Evolutionary conservation across 2,888 invertebrate species (phyloP).

Genomic region (Caenorhabditis drosophilae): DNA sequence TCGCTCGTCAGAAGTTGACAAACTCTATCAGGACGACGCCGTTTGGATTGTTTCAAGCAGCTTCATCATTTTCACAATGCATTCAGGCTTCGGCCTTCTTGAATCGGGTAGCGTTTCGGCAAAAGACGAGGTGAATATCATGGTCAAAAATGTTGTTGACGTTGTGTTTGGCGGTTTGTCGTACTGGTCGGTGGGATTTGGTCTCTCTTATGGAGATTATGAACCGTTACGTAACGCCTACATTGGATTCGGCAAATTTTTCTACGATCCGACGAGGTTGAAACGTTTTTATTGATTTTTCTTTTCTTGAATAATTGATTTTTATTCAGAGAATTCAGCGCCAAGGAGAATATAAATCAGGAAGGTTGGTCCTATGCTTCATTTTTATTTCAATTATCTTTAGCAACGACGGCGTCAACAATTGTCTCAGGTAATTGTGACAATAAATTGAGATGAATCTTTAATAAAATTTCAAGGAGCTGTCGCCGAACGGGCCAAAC

Average conservation of each 20-base stretch:
- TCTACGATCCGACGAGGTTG: slow-evolving; percentile 63
- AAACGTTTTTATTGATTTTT: too few relatives aligned
- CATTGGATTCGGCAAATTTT: slow-evolving; percentile 65
- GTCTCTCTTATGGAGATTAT: slow-evolving; percentile 73
- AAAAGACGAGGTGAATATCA: slow-evolving; percentile 73
- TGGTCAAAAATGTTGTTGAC: slow-evolving; percentile 86
- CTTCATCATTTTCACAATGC: slow-evolving; percentile 67
- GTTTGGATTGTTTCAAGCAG: slow-evolving; percentile 65
- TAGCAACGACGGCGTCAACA: slow-evolving; percentile 66
- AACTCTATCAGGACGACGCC: slow-evolving; percentile 62
- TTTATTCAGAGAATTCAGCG: slow-evolving; percentile 24
- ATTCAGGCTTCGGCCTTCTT: slow-evolving; percentile 66
- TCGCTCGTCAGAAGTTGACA: slow-evolving; percentile 45
- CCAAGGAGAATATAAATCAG: slow-evolving; percentile 39
- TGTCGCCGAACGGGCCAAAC: slow-evolving; percentile 66
- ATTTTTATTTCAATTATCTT: slow-evolving; percentile 63
- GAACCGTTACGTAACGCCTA: slow-evolving; percentile 55
- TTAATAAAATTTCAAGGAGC: slow-evolving; percentile 49
- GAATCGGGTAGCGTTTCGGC: slow-evolving; percentile 66
- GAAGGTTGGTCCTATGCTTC: slow-evolving; percentile 66
- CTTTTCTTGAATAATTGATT: neutral
- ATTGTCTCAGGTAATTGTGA: slow-evolving; percentile 60
- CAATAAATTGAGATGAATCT: neutral
- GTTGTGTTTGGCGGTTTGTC: slow-evolving; percentile 89
- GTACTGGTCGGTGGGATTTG: slow-evolving; percentile 93